Percentiles rank a stretch among this genome's conserved stretches.
Evolutionary conservation across 30 jellyfish, hydroid and myxozoan genomes (phyloP).

Genomic region (Pelagia noctiluca): DNA sequence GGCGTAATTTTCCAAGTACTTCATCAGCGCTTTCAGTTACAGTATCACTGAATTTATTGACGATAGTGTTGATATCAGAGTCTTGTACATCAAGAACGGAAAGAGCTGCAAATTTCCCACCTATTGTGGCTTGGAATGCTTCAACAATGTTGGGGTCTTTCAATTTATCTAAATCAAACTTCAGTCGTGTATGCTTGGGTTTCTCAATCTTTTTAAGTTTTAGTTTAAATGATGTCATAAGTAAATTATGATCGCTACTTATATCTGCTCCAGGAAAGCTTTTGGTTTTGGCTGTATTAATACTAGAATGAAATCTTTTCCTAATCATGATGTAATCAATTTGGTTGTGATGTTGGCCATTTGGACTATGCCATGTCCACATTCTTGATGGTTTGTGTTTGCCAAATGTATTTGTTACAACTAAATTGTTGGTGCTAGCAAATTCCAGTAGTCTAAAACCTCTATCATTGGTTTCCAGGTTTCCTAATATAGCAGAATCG

Average conservation of each 20-base stretch:
- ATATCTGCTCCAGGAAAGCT: not conserved
- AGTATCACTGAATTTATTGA: no score
- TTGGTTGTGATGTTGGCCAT: not conserved
- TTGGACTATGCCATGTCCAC: not conserved
- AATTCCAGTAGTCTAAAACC: conserved; percentile 1
- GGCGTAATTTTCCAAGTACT: no score
- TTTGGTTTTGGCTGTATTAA: not conserved
- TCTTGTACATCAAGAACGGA: no score
- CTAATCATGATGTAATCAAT: not conserved
- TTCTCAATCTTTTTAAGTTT: not conserved
- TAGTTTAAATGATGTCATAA: not conserved
- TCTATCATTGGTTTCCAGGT: no score
- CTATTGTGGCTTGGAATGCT: not conserved
- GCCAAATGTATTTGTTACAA: not conserved
- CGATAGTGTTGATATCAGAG: no score
- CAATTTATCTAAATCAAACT: not conserved
- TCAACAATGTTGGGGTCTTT: not conserved
- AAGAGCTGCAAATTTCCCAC: not conserved
- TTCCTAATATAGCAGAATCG: no score
- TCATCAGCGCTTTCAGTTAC: no score
- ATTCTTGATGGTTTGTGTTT: not conserved
- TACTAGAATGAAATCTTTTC: not conserved
- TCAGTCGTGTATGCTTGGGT: not conserved
- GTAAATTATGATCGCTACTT: not conserved
- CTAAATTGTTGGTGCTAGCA: not conserved